Conservation (phyloP, 1,140 invertebrate genomes). For the Charaxes varanes region DNA sequence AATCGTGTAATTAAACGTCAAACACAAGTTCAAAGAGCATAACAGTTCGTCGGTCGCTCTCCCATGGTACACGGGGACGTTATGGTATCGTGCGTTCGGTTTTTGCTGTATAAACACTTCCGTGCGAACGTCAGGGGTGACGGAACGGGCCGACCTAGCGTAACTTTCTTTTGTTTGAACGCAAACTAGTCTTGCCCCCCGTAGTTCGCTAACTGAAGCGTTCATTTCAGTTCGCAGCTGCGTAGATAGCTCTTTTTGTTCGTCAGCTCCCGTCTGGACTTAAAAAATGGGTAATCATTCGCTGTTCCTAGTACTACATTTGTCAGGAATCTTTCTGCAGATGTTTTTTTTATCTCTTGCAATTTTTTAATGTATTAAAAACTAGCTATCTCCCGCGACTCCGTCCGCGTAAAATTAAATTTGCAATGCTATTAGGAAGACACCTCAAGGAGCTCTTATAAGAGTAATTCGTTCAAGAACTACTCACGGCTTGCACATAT, state of each 20-base stretch:
- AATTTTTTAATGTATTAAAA: too few relatives aligned
- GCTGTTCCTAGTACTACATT: too few relatives aligned
- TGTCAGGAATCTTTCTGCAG: too few relatives aligned
- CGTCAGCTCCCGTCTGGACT: not conserved
- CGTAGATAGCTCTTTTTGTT: not conserved
- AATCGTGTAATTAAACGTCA: constrained; percentile 3
- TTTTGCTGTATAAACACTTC: constrained; percentile 32
- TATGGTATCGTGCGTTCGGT: constrained; percentile 18
- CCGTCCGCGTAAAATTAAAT: too few relatives aligned
- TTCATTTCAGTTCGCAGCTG: not conserved
- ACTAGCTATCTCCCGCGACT: too few relatives aligned
- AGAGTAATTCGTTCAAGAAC: not conserved
- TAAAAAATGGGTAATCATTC: too few relatives aligned
- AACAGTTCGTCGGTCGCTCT: constrained; percentile 14
- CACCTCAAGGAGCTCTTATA: not conserved
- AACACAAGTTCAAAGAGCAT: constrained; percentile 3
- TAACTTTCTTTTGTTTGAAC: constrained; percentile 56
- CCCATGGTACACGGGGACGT: constrained; percentile 17
- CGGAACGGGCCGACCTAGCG: constrained; percentile 44
- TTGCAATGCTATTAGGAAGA: too few relatives aligned
- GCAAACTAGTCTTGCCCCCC: constrained; percentile 21
- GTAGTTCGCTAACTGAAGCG: not conserved
- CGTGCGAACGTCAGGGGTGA: constrained; percentile 51
- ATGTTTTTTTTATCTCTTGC: too few relatives aligned
- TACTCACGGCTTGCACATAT: not conserved